Conservation (phyloP, 2,888 invertebrate genomes). For the Caenorhabditis uteleia region DNA sequence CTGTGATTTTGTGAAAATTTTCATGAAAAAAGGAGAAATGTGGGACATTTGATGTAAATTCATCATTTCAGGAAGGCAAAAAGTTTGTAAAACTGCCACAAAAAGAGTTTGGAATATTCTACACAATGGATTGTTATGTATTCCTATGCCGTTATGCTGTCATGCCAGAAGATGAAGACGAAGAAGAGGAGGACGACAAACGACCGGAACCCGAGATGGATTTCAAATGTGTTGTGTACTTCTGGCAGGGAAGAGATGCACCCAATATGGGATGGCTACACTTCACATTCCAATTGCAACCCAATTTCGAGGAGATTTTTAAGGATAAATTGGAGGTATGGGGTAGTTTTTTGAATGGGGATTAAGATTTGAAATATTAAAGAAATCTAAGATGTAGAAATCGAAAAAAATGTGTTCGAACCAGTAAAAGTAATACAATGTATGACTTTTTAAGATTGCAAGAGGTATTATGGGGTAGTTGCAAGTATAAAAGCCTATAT, state of each 20-base stretch:
- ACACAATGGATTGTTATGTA: conserved; percentile 94
- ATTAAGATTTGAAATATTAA: background rate
- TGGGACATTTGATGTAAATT: background rate
- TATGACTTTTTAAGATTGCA: background rate
- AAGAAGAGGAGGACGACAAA: conserved; percentile 20
- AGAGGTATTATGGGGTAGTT: background rate
- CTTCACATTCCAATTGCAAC: conserved; percentile 85
- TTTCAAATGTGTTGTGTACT: conserved; percentile 95
- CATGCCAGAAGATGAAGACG: conserved; percentile 49
- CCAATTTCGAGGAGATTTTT: conserved; percentile 84
- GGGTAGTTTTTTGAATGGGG: too few species aligned
- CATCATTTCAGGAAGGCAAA: conserved; percentile 79
- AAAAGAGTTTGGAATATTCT: conserved; percentile 86
- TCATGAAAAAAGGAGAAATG: background rate
- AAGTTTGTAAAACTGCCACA: conserved; percentile 96
- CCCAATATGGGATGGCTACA: conserved; percentile 99
- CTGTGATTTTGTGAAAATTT: background rate
- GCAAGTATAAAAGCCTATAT: too few species aligned
- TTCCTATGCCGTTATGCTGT: conserved; percentile 95
- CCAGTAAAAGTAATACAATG: background rate
- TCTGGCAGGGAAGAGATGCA: conserved; percentile 96
- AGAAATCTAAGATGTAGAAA: background rate
- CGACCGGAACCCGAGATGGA: conserved; percentile 73
- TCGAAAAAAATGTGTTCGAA: background rate
- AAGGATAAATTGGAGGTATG: conserved; percentile 82